Evolutionary conservation across 2,797 vertebrate genomes (phyloP), one percentile per base, ranked within the genome.

Genomic region (Pangasius sanitwongsei): DNA sequence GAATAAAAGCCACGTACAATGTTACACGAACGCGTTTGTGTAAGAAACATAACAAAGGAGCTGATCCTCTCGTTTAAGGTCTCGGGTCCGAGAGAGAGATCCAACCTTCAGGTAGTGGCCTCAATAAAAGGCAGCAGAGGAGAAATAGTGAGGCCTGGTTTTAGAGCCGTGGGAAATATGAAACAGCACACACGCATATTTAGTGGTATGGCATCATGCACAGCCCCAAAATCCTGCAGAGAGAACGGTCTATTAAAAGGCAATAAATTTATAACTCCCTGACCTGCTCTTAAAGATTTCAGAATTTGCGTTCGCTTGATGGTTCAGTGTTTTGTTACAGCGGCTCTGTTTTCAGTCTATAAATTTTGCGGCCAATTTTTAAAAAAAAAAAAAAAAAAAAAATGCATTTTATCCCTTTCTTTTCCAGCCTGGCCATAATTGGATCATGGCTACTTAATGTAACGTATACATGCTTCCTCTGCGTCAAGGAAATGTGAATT

Each of bases 351-450:
- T 96, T 94, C 93, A 94, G 91, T 96, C 96, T 92, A 95, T 97
- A 97, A 97, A 97, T 96, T 96, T 97, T 93, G 94, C 94, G 90
- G 95, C 95, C 95, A 95, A 93, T 90, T 92, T 4, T 5, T 41
- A 41, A 41, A n/a, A n/a, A n/a, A n/a, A n/a, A n/a, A 37, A 37
- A 37, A 37, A 37, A 37, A 37, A 37, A 37, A 37, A 37, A 41
- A 2, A 84, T 86, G 15, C 6, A 63, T 53, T 55, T 70, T 53
- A 28, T 31, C 81, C 6, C 57, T 65, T 89, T 87, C 63, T 89
- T 74, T 90, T 89, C 89, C 77, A 86, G 37, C 53, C 87, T 92
- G 94, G 91, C 92, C n/a, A 92, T 94, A 94, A 95, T 92, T 93
- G 94, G 93, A 95, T 94, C 94, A 94, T 88, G 90, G 93, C 90